Base-by-base conservation (phyloP, 2,888 invertebrate genomes). In the Drosophila lutescens region DNA sequence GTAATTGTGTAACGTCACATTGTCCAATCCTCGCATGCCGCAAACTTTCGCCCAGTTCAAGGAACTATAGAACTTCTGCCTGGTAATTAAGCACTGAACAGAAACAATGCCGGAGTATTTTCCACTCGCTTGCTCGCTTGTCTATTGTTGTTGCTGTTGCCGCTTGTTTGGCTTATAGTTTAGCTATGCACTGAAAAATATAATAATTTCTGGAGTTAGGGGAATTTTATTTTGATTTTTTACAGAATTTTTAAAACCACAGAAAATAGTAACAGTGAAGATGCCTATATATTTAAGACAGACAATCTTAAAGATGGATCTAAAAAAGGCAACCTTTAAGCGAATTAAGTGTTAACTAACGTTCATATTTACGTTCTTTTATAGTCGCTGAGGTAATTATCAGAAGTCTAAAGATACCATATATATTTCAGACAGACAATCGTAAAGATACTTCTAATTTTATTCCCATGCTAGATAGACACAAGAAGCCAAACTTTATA, bases 111-210 rank as follows among this genome's bases (percentile, higher is more conserved):
- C 62, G 41, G 58, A 74, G 67, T 74, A 85, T 88, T 85, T 81
- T 87, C 80, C 78, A 77, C 72, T 87, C 76, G 72, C 70, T 84
- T 88, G 82, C 68, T 53, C 70, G 49, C 41, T 43, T 55, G 53
- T 67, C 59, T 57, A 49, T 72, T 73, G 65, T 60, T 66, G 59
- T 60, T 56, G 55, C 51, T 62, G 56, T 49, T 53, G 43, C 69
- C 60, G 67, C 51, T 84, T 84, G 85, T 69, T 79, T 73, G 67
- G 72, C 88, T 74, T 77, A 80, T 84, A 78, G 78, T 80, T 80
- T 47, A 61, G 74, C 59, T 36, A 40, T 49, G 13, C 30, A 49
- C 49, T 49, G 13, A 9, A 3, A n/a, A n/a, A 8, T 26, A n/a
- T 13, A 46, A 46, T 26, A 3, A 23, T 2, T 23, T 1, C 5